Evolutionary conservation across 2,888 invertebrate genomes (phyloP), one percentile per base, ranked within the genome.

Genomic region (Itoplectis maculator): DNA sequence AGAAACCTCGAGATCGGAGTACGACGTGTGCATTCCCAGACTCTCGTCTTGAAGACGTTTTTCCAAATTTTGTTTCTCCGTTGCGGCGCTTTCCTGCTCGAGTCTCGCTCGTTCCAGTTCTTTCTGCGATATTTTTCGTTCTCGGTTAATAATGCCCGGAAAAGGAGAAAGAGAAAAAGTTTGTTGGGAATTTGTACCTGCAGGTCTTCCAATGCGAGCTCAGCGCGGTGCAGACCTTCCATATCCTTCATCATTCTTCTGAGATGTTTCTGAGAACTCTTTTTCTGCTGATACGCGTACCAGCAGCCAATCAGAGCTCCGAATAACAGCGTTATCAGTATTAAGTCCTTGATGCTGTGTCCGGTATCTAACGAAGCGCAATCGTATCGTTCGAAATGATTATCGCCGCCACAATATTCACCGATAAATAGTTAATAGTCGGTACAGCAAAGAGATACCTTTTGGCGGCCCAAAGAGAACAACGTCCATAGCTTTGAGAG

Each of bases 391-490:
- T 15, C 45, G 42, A 82, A 37, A 15, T 70, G 69, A 66, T 75
- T 42, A 42, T 72, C 51, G 35, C 63, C 61, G 49, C 45, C 35
- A 74, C 42, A 49, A 35, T 40, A 49, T 37, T 15, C 20, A 18
- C 15, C n/a, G 35, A 70, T 20, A 13, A 23, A 29, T n/a, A 56
- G 42, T 49, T 15, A 42, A 56, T 59, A n/a, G n/a, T 35, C 9
- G 29, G 23, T 20, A 47, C 29, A 73, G 35, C 11, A 35, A 61
- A 73, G 13, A 61, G 45, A 61, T 95, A 98, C 98, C 97, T 96
- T 98, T 98, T 35, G 99, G 98, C 81, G 98, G 98, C 65, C 99
- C 99, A 93, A 99, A 99, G 42, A 99, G 95, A 23, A 99, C 99
- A 69, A 99, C 97, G 93, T 99, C 99, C 97, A 99, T 99, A 15